Percentiles rank a stretch among this genome's conserved stretches.
These are phyloP conservation scores for Fundulus diaphanus DNA, from an alignment of 2,797 vertebrate species.

Conservation along the genomic window DNA sequence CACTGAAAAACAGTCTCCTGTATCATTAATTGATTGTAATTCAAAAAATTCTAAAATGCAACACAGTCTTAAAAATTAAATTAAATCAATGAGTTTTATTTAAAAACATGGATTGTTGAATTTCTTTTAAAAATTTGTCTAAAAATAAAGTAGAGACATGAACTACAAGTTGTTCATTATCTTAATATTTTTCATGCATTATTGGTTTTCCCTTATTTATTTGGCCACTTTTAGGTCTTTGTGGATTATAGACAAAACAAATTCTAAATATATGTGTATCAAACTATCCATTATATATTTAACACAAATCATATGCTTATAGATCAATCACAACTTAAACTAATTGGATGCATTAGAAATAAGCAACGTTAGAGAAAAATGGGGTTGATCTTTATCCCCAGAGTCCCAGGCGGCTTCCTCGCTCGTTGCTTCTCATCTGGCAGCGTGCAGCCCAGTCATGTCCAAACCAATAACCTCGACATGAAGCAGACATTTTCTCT, in stretches of 20 bases:
- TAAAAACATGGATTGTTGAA: no score
- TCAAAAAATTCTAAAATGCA: no score
- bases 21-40: no score
- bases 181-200: no score
- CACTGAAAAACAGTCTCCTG: not conserved
- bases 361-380: not conserved
- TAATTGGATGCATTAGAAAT: not conserved
- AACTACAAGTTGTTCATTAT: no score
- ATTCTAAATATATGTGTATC: not conserved
- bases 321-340: not conserved
- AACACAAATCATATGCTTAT: not conserved
- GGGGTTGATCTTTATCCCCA: not conserved
- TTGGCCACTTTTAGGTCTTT: not conserved
- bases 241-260: not conserved
- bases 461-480: constrained; percentile 3
- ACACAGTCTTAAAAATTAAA: no score
- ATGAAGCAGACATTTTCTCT: constrained; percentile 8
- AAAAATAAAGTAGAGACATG: no score
- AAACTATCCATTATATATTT: no score
- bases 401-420: not conserved
- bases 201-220: no score
- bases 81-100: not conserved
- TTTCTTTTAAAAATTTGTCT: no score
- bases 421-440: not conserved
- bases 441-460: constrained; percentile 1